Percentiles rank a stretch among this genome's conserved stretches.
These are phyloP conservation scores for Galeopsomyia nigrocyanea DNA, from an alignment of 2,888 invertebrate species.

Conservation along the genomic window DNA sequence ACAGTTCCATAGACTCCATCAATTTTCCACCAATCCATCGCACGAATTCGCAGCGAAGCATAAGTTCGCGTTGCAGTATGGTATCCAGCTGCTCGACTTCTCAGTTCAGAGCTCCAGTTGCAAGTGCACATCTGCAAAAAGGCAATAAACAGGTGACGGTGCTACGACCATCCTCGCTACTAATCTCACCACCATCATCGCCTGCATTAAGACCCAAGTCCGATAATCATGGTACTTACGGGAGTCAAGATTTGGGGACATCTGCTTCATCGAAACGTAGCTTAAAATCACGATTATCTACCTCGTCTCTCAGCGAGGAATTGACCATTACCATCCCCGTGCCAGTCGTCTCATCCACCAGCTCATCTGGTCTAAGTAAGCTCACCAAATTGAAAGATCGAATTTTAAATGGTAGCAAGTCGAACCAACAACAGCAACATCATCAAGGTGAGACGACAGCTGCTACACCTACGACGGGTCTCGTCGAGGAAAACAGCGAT, in stretches of 20 bases:
- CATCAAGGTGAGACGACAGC: constrained; percentile 6
- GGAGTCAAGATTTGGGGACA: constrained; percentile 12
- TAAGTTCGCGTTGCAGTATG: constrained; percentile 59
- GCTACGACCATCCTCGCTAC: constrained; percentile 57
- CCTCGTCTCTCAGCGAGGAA: constrained; percentile 50
- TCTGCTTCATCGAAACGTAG: constrained; percentile 6
- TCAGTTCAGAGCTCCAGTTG: constrained; percentile 29
- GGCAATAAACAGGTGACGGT: background rate
- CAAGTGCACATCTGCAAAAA: constrained; percentile 18
- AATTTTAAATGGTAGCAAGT: constrained; percentile 47
- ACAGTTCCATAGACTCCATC: constrained; percentile 66
- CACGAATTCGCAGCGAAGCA: constrained; percentile 62
- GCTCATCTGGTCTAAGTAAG: constrained; percentile 52
- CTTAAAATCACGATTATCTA: constrained; percentile 38
- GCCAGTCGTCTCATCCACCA: constrained; percentile 48
- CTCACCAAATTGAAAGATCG: constrained; percentile 58
- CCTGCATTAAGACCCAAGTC: constrained; percentile 62
- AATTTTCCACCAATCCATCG: constrained; percentile 53
- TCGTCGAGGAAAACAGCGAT: constrained; percentile 68
- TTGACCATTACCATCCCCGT: constrained; percentile 53
- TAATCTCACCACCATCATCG: constrained; percentile 62
- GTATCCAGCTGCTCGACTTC: constrained; percentile 57
- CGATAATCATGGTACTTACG: constrained; percentile 48
- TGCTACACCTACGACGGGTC: constrained; percentile 33
- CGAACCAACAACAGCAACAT: constrained; percentile 1